Evolutionary conservation across 1,140 invertebrate genomes (phyloP).

Genomic region (Bradynema listronoti): DNA sequence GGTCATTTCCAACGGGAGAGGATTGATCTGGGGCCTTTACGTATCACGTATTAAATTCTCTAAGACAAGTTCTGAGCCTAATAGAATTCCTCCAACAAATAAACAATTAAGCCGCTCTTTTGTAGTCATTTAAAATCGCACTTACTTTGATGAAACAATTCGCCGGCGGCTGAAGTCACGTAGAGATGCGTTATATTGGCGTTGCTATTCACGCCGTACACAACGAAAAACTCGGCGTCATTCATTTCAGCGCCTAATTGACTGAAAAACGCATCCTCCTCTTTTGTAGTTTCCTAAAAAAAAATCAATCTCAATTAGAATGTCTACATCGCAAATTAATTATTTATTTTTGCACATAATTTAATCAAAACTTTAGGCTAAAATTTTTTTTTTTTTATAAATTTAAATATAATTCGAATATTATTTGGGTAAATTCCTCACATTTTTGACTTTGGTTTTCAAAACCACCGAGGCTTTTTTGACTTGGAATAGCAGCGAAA

Average conservation of each 20-base stretch:
- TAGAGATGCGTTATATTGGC: slow-evolving; percentile 32
- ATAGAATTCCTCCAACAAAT: no score
- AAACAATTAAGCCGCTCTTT: no score
- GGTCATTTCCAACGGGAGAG: no score
- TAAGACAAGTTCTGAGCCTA: no score
- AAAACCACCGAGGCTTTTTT: slow-evolving; percentile 16
- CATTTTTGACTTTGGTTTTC: slow-evolving; percentile 25
- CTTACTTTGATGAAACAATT: slow-evolving; percentile 37
- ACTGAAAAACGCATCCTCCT: background rate
- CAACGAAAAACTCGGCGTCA: slow-evolving; percentile 31
- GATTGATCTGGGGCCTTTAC: no score
- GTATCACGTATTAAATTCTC: no score
- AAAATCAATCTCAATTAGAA: background rate
- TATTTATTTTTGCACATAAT: no score
- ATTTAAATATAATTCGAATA: no score
- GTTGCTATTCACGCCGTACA: slow-evolving; percentile 37
- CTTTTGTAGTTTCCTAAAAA: background rate
- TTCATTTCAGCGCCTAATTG: slow-evolving; percentile 15
- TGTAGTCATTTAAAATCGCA: background rate
- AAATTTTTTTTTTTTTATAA: no score
- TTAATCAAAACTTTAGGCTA: no score
- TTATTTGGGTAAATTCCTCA: background rate
- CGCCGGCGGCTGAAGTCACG: slow-evolving; percentile 23
- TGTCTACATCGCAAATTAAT: no score
- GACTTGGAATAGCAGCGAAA: slow-evolving; percentile 27